A percentile compares a stretch with the other conserved stretches of the same genome.
phyloP scores from a whole-genome alignment of 2,888 invertebrate species.

The Drosophila anomalata region DNA sequence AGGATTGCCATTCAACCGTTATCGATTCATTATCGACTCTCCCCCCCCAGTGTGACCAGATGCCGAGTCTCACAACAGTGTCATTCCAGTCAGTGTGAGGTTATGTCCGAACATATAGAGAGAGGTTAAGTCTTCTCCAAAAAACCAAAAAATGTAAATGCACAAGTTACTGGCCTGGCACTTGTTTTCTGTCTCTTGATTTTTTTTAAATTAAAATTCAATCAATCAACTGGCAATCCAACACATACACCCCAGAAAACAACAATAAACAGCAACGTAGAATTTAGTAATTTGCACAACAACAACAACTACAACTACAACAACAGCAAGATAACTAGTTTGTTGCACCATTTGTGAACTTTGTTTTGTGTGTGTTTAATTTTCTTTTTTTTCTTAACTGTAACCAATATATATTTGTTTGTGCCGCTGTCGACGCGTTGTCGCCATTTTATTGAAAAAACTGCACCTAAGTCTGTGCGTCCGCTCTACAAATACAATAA shows the following conservation, averaged over 20 bases:
- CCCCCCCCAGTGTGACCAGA: conserved; percentile 11
- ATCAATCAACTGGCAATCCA: conserved; percentile 36
- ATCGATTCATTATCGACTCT: conserved; percentile 6
- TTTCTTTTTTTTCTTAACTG: conserved; percentile 48
- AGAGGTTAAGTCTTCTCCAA: conserved; percentile 29
- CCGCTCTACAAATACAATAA: conserved; percentile 32
- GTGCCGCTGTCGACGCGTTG: conserved; percentile 58
- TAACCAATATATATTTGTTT: conserved; percentile 61
- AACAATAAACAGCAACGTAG: conserved; percentile 35
- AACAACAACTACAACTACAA: conserved; percentile 30
- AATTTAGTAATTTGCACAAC: conserved; percentile 42
- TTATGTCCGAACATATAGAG: conserved; percentile 18
- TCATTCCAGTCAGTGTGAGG: conserved; percentile 17
- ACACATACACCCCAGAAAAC: conserved; percentile 28
- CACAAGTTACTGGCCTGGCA: conserved; percentile 23
- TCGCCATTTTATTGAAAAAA: conserved; percentile 26
- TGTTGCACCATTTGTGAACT: conserved; percentile 50
- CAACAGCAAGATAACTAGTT: conserved; percentile 49
- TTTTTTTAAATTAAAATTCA: conserved; percentile 1
- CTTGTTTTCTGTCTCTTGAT: conserved; percentile 14
- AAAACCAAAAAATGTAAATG: conserved; percentile 2
- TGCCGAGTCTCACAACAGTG: conserved; percentile 4
- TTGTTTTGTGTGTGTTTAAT: conserved; percentile 55
- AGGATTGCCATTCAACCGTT: conserved; percentile 34
- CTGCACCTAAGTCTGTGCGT: conserved; percentile 41